Conservation (phyloP, 2,797 vertebrate species). For the Echeneis naucrates region DNA sequence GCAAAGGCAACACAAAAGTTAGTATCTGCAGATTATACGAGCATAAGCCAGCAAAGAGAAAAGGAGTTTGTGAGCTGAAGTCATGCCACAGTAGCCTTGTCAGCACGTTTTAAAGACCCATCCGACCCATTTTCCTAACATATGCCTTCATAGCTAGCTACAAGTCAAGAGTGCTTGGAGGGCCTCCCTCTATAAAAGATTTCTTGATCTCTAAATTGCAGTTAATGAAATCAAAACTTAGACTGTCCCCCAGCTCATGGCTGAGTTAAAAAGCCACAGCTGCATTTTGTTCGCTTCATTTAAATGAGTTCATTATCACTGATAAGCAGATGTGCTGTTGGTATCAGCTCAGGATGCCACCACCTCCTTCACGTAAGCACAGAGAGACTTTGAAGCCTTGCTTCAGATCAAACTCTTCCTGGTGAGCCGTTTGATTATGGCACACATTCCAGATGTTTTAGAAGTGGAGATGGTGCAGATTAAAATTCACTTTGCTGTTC, state of each 20-base stretch:
- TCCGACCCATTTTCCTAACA: constrained; percentile 21
- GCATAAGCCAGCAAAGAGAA: constrained; percentile 7
- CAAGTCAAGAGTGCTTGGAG: constrained; percentile 3
- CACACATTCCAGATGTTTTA: constrained; percentile 18
- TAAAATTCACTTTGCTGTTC: constrained; percentile 13
- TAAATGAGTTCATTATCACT: constrained; percentile 57
- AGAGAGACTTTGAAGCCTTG: constrained; percentile 48
- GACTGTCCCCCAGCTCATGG: constrained; percentile 18
- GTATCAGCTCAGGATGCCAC: constrained; percentile 21
- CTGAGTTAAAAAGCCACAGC: constrained; percentile 45
- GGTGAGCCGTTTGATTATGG: constrained; percentile 49
- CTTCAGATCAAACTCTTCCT: constrained; percentile 25
- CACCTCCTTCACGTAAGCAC: constrained; percentile 13
- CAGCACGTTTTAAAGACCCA: neutral
- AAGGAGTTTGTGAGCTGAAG: neutral
- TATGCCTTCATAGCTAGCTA: constrained; percentile 39
- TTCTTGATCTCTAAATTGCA: constrained; percentile 22
- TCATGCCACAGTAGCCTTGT: neutral
- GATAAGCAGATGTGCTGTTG: constrained; percentile 59
- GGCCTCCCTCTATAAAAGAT: neutral
- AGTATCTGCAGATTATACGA: constrained; percentile 24
- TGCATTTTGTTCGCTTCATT: constrained; percentile 52
- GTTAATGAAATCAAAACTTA: constrained; percentile 45
- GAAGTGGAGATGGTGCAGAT: constrained; percentile 24
- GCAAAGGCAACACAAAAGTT: constrained; percentile 64